Evolutionary conservation across 2,888 invertebrate species (phyloP), one percentile per base, ranked within the genome.

Genomic region (Dione juno): DNA sequence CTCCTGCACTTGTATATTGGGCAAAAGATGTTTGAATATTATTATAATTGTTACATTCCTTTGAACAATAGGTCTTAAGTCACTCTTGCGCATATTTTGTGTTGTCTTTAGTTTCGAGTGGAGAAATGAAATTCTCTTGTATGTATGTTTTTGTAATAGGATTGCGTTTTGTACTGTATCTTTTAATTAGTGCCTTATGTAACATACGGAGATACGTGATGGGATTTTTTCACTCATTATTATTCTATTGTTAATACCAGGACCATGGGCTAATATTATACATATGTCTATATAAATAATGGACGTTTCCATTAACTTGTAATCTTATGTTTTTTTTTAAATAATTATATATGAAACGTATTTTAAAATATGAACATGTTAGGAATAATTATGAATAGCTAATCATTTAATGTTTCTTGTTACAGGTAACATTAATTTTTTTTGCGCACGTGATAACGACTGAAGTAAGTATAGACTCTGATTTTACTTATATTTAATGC

Each of bases 221-320:
- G 70, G 63, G 66, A 72, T 72, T 72, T 72, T 28, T 57, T 61
- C 70, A 70, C 72, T 45, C 72, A 70, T 70, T 70, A 67, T 72
- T 72, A 72, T 72, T 66, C 69, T 69, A 58, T 67, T 72, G 72
- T 72, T 66, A 63, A 69, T 67, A 57, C 35, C 48, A 71, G 14
- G 58, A 68, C 43, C 59, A 40, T 71, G 61, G 28, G 61, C 43
- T n/a, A 61, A 45, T 63, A 64, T 43, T 53, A 11, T n/a, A 19
- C 50, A 10, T 19, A 5, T 10, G 35, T 21, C 5, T 43, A 35
- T 41, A 28, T 21, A 8, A 19, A 14, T 59, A 21, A 43, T 28
- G 43, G 21, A 14, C n/a, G 43, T 59, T 59, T 61, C n/a, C 11
- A 61, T 61, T 45, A n/a, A 11, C 28, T 10, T 59, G 45, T 45